Conservation (phyloP, 2,113 vertebrate species). For the Bostrychus sinensis region DNA sequence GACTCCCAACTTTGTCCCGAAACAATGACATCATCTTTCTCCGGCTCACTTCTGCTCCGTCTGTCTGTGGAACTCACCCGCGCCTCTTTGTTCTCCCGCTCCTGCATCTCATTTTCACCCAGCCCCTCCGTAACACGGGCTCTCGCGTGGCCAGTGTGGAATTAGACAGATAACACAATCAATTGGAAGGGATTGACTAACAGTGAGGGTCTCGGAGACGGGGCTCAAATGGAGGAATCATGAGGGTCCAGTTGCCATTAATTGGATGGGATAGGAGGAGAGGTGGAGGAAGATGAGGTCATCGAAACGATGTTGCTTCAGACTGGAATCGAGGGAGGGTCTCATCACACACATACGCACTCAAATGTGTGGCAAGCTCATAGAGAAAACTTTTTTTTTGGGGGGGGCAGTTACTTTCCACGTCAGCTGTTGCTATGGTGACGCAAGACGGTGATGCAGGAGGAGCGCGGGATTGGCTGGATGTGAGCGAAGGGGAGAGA, state of each 20-base stretch:
- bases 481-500: slow-evolving; percentile 51
- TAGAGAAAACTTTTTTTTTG: slow-evolving; percentile 65
- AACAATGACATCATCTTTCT: slow-evolving; percentile 75
- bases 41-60: slow-evolving; percentile 53
- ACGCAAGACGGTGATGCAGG: slow-evolving; percentile 68
- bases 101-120: slow-evolving; percentile 52
- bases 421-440: slow-evolving; percentile 84
- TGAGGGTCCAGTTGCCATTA: slow-evolving; percentile 35
- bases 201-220: neutral
- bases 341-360: slow-evolving; percentile 70
- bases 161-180: slow-evolving; percentile 61
- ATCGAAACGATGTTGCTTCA: slow-evolving; percentile 44
- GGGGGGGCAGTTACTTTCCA: slow-evolving; percentile 67
- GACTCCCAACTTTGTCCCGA: slow-evolving; percentile 68
- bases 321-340: slow-evolving; percentile 52
- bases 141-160: slow-evolving; percentile 47
- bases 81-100: slow-evolving; percentile 60
- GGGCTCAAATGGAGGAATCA: slow-evolving; percentile 21
- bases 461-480: slow-evolving; percentile 65
- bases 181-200: slow-evolving; percentile 56
- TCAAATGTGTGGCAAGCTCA: slow-evolving; percentile 31
- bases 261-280: slow-evolving; percentile 27
- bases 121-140: slow-evolving; percentile 34
- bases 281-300: slow-evolving; percentile 68
- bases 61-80: slow-evolving; percentile 46